Evolutionary conservation across 2,888 invertebrate genomes (phyloP), one percentile per base, ranked within the genome.

Genomic region (Caenorhabditis parvicauda): DNA sequence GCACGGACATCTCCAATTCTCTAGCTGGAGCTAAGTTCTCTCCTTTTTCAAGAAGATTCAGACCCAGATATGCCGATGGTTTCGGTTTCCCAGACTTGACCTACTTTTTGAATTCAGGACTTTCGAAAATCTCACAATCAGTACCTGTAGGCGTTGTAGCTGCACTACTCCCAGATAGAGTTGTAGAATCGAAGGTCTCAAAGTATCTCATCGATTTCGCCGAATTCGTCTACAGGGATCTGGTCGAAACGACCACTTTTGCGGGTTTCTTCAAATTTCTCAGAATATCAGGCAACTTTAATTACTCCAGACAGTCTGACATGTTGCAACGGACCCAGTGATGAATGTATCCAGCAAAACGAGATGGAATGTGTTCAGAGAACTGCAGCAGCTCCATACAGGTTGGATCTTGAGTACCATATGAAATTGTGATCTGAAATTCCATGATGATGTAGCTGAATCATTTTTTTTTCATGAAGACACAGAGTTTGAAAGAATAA

Each of bases 21-120:
- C 25, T 43, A 22, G 12, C 43, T 5, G 43, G 43, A 43, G 22
- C 55, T 1, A 59, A 55, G n/a, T 21, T 52, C 14, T 50, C 58
- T 0, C 45, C 52, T 7, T 63, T 63, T 38, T 54, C 58, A 0
- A 43, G 63, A 49, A 50, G 55, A 42, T 22, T 63, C 9, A 27
- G 19, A 0, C 43, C 63, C 3, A 55, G 19, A 37, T 63, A 63
- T 52, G 63, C 58, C 25, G 63, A 63, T 38, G 53, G 52, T 52
- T n/a, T n/a, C n/a, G n/a, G n/a, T n/a, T n/a, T n/a, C n/a, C n/a
- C n/a, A n/a, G n/a, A n/a, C n/a, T n/a, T n/a, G n/a, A n/a, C n/a
- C n/a, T n/a, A n/a, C n/a, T n/a, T n/a, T n/a, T n/a, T n/a, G n/a
- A 24, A 28, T 7, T 49, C 14, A 24, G 44, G 17, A 19, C 12